Evolutionary conservation across 2,113 vertebrate genomes (phyloP).

Genomic region (Xenus cinereus): DNA sequence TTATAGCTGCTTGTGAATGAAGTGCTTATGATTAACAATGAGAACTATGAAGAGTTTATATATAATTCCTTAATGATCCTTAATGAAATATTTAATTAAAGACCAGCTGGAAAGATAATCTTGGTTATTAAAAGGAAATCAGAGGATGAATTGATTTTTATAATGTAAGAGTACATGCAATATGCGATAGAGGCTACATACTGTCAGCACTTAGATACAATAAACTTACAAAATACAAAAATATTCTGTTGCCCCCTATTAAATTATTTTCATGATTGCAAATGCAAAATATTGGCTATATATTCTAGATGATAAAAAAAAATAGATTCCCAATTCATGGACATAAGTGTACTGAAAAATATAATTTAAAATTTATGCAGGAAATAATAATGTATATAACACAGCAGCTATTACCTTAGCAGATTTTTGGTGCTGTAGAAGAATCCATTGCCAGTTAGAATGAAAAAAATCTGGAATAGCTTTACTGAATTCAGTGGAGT

Average conservation of each 20-base stretch:
- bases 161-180: not conserved
- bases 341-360: not conserved
- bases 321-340: not conserved
- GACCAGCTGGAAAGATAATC: not conserved
- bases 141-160: not conserved
- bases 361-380: not conserved
- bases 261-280: not conserved
- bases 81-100: constrained; percentile 29
- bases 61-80: constrained; percentile 1
- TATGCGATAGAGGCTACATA: not conserved
- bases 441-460: not conserved
- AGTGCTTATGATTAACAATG: not conserved
- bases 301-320: not conserved
- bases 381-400: not conserved
- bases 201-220: not conserved
- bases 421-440: not conserved
- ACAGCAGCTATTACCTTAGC: not conserved
- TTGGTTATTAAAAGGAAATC: not conserved
- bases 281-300: not conserved
- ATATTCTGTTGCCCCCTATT: not conserved
- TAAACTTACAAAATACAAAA: not conserved
- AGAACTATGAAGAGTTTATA: not conserved
- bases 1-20: not conserved
- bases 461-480: not conserved
- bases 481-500: not conserved